Conservation (phyloP, 2,113 vertebrate genomes). For the Rostratula benghalensis region DNA sequence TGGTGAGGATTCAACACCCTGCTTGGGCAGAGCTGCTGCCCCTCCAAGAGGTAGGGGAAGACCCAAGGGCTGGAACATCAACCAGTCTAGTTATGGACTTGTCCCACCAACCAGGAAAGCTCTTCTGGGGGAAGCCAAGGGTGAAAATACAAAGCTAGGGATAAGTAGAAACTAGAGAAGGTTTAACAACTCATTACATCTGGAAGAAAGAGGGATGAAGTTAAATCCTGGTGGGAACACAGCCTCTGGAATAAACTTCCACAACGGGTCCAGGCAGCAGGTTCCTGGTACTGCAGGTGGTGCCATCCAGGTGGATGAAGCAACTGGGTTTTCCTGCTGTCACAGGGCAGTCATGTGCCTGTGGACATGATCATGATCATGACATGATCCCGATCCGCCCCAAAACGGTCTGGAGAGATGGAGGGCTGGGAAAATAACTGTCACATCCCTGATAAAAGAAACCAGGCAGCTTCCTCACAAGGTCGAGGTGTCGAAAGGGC, state of each 20-base stretch:
- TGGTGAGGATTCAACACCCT: not conserved
- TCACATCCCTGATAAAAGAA: not conserved
- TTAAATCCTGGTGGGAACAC: not conserved
- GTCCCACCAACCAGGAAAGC: not conserved
- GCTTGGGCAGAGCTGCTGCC: not conserved
- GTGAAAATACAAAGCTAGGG: not conserved
- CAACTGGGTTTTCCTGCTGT: not conserved
- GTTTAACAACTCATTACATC: not conserved
- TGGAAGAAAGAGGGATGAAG: not conserved
- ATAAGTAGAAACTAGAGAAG: not conserved
- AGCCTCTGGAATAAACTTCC: no score
- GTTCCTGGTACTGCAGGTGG: not conserved
- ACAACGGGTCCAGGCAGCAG: not conserved
- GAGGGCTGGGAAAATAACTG: not conserved
- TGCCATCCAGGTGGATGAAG: not conserved
- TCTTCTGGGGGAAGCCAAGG: not conserved
- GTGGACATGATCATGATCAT: no score
- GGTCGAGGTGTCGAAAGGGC: not conserved
- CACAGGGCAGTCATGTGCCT: accelerated
- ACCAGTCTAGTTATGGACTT: no score
- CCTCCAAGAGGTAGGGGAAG: not conserved
- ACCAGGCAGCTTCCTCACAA: accelerated
- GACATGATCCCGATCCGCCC: no score
- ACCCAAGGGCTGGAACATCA: not conserved
- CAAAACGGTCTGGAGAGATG: no score